Evolutionary conservation across 1,140 invertebrate species (phyloP).

Genomic region (Antheraea pernyi): DNA sequence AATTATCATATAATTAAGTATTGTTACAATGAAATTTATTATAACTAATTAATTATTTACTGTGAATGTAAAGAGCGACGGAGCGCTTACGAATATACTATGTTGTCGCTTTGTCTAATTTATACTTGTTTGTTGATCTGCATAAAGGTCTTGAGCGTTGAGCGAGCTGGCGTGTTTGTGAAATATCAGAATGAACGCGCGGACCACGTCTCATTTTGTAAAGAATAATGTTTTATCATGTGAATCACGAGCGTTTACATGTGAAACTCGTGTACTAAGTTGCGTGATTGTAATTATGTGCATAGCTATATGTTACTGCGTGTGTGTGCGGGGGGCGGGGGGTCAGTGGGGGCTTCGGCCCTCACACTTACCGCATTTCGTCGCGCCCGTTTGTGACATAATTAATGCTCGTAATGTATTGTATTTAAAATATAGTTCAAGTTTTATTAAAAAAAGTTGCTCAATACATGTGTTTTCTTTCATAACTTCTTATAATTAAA

Average conservation of each 20-base stretch:
- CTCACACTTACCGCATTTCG: no score
- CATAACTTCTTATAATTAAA: not conserved
- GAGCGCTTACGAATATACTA: not conserved
- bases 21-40: not conserved
- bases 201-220: no score
- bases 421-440: slow-evolving; percentile 75
- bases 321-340: slow-evolving; percentile 4
- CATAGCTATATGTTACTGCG: not conserved
- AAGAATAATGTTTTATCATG: not conserved
- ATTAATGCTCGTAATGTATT: slow-evolving; percentile 72
- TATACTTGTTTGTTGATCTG: not conserved
- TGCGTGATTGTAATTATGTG: no score
- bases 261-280: no score
- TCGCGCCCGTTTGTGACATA: slow-evolving; percentile 47
- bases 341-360: not conserved
- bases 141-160: not conserved
- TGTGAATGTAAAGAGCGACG: not conserved
- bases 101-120: not conserved
- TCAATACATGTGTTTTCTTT: slow-evolving; percentile 43
- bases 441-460: slow-evolving; percentile 74
- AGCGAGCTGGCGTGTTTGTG: not conserved
- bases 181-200: no score
- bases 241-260: not conserved
- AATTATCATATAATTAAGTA: not conserved
- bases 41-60: not conserved